Evolutionary conservation across 2,888 invertebrate species (phyloP).

Genomic region (Drosophila yooni): DNA sequence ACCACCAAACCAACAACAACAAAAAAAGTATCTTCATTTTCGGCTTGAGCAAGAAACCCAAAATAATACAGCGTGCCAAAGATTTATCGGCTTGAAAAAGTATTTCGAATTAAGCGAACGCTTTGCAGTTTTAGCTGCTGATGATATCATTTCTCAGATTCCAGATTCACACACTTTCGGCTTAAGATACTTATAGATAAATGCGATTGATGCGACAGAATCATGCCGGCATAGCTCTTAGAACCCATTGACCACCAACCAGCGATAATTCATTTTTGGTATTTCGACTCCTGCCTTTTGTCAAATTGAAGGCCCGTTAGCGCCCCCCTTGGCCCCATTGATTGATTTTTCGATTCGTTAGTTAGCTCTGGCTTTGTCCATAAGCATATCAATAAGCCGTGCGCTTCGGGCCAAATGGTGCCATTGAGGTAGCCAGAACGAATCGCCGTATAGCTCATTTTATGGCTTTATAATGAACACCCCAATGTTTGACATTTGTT

Average conservation of each 20-base stretch:
- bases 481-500: slow-evolving; percentile 49
- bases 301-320: slow-evolving; percentile 66
- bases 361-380: slow-evolving; percentile 28
- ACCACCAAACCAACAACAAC: slow-evolving; percentile 17
- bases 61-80: slow-evolving; percentile 51
- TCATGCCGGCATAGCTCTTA: neutral
- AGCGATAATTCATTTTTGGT: slow-evolving; percentile 46
- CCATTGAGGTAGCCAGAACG: slow-evolving; percentile 19
- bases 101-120: slow-evolving; percentile 59
- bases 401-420: slow-evolving; percentile 29
- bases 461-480: slow-evolving; percentile 55
- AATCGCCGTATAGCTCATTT: slow-evolving; percentile 19
- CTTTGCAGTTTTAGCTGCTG: slow-evolving; percentile 19
- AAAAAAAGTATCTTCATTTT: slow-evolving; percentile 57
- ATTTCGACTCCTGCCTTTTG: slow-evolving; percentile 40
- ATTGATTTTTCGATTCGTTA: slow-evolving; percentile 62
- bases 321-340: slow-evolving; percentile 51
- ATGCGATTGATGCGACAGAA: slow-evolving; percentile 23
- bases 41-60: slow-evolving; percentile 7
- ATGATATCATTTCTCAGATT: slow-evolving; percentile 61
- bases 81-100: slow-evolving; percentile 71
- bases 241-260: slow-evolving; percentile 19
- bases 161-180: slow-evolving; percentile 27
- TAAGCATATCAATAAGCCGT: slow-evolving; percentile 50
- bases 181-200: slow-evolving; percentile 2